Conservation (phyloP, 2,888 invertebrate species). For the Boloria euphrosyne region DNA sequence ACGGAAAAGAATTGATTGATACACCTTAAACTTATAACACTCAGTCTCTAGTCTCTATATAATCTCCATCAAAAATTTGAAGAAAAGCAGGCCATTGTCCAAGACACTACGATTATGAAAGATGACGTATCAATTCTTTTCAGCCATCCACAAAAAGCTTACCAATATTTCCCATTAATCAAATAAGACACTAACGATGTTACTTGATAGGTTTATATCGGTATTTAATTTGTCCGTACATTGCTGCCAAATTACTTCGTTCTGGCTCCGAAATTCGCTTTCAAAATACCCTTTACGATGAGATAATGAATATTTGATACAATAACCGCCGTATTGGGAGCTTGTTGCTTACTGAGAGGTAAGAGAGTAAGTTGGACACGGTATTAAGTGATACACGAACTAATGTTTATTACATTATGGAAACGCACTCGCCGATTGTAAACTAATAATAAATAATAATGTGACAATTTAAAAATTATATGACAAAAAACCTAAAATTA, state of each 20-base stretch:
- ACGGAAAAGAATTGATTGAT: too few species aligned
- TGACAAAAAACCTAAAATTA: too few species aligned
- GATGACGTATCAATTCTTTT: slow-evolving; percentile 36
- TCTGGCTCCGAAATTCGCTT: slow-evolving; percentile 42
- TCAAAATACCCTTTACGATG: slow-evolving; percentile 57
- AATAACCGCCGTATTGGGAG: slow-evolving; percentile 61
- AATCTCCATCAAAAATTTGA: neutral
- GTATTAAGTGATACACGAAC: neutral
- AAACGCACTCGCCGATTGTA: neutral
- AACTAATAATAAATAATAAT: too few species aligned
- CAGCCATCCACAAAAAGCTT: slow-evolving; percentile 29
- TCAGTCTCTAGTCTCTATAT: too few species aligned
- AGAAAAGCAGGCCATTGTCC: slow-evolving; percentile 7
- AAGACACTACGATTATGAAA: slow-evolving; percentile 18
- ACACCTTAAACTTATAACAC: too few species aligned
- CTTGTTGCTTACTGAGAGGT: slow-evolving; percentile 39
- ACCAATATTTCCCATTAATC: slow-evolving; percentile 37
- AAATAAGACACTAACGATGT: slow-evolving; percentile 41
- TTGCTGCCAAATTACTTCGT: slow-evolving; percentile 61
- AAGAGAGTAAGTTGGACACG: slow-evolving; percentile 27
- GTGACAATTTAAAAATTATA: too few species aligned
- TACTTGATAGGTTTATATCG: slow-evolving; percentile 44
- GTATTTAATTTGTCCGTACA: slow-evolving; percentile 53
- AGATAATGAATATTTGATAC: slow-evolving; percentile 78
- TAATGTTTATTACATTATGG: neutral